phyloP scores from a whole-genome alignment of 2,113 vertebrate species.

The Paratilapia polleni region DNA sequence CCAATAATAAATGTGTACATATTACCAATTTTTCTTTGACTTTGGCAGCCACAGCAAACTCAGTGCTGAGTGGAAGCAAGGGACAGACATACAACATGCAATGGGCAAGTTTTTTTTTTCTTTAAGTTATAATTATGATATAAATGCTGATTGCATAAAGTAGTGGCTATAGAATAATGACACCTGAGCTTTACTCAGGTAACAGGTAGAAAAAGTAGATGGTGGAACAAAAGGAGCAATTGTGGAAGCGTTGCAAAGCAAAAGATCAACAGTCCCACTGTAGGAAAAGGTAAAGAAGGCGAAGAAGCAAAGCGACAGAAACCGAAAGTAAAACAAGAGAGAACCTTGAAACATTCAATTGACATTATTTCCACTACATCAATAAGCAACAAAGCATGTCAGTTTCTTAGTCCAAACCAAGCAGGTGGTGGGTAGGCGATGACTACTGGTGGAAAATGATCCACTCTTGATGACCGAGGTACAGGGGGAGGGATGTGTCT shows the following conservation, averaged over 20 bases:
- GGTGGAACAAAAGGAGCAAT: not conserved
- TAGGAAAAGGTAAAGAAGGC: not conserved
- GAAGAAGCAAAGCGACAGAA: not conserved
- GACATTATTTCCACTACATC: not conserved
- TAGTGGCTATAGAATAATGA: no score
- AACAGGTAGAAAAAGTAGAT: not conserved
- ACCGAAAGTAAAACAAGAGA: not conserved
- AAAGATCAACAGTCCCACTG: not conserved
- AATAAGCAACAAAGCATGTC: not conserved
- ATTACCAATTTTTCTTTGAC: no score
- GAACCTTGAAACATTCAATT: not conserved
- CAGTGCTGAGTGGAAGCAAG: no score
- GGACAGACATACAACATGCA: no score
- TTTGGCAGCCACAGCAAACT: no score
- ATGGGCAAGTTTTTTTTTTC: no score
- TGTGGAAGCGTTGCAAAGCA: not conserved
- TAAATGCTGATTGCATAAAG: no score
- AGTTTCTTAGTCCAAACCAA: not conserved
- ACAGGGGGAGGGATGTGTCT: not conserved
- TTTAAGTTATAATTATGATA: no score
- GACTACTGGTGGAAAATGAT: not conserved
- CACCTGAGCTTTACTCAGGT: no score
- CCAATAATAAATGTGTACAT: no score
- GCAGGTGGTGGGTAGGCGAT: not conserved
- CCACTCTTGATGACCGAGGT: not conserved